A percentile compares a stretch with the other conserved stretches of the same genome.
Conservation (phyloP, 2,888 invertebrate species). For the Dendrolimus pini region DNA sequence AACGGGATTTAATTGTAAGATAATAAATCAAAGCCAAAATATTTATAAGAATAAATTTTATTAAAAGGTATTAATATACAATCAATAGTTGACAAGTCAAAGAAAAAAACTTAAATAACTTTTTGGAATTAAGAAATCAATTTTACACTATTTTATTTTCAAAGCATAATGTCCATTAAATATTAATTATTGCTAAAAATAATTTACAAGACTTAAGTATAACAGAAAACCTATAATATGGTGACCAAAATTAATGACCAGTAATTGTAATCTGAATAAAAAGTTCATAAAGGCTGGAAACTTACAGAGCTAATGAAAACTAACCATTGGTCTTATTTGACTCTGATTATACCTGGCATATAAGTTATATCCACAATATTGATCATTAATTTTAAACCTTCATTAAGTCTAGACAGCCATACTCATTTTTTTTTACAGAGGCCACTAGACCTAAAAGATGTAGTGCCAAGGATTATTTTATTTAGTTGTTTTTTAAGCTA, state of each 20-base stretch:
- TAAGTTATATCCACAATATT: no score
- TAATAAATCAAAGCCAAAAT: no score
- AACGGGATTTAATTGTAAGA: no score
- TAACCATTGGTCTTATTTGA: no score
- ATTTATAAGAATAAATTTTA: slow-evolving; percentile 12
- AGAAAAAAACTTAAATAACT: slow-evolving; percentile 7
- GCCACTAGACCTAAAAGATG: no score
- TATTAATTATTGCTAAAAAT: not conserved
- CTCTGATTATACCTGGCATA: no score
- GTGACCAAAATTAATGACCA: not conserved
- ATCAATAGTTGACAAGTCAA: slow-evolving; percentile 2
- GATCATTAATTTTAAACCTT: no score
- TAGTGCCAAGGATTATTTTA: no score
- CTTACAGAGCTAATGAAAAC: no score
- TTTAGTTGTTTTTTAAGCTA: no score
- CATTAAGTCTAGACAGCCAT: no score
- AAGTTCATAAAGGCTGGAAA: not conserved
- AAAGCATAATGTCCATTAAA: not conserved
- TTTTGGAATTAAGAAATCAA: not conserved
- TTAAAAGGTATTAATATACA: slow-evolving; percentile 4
- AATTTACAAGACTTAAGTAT: not conserved
- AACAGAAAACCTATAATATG: not conserved
- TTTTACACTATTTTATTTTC: not conserved
- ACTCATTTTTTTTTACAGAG: no score
- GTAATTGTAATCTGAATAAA: not conserved